Base-by-base conservation (phyloP, 2,888 invertebrate species). In the Steinernema scapterisci region DNA sequence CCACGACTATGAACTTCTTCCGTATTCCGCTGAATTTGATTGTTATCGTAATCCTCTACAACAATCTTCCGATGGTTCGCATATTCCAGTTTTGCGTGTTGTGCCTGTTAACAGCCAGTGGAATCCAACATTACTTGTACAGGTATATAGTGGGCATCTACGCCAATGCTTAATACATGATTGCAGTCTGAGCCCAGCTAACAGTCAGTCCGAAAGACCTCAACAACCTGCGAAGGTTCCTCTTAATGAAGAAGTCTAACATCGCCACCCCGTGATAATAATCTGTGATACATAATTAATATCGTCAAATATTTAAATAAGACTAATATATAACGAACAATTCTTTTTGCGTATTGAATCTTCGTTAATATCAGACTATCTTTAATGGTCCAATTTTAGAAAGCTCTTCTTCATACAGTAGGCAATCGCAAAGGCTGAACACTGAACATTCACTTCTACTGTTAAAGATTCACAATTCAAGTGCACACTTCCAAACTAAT, bases 11-110 rank as follows among this genome's bases (percentile, higher is more conserved):
- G 89, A 90, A 90, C 79, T 87, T 89, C 79, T 90, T 73, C 45
- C 85, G 90, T 74, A 86, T 90, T 77, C 90, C 90, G 44, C 85
- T 90, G 46, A 90, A 90, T 79, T 77, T 90, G 44, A 89, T 90
- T 72, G 90, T 90, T 19, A 88, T 90, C 54, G 77, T 87, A 48
- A 89, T 90, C 70, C 85, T 90, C 21, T 83, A 88, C 54, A 88
- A 83, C 78, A 83, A 89, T 81, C 83, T 90, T 76, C 79, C 86
- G 1, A 86, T 89, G 85, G 81, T 84, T 46, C 82, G 88, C 43
- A 89, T 90, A 76, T 90, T 90, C 85, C 81, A 85, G 77, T 89
- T 88, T 82, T 89, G 90, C 84, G 86, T 88, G 1, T 76, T 82
- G 13, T 89, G 89, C 82, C 85, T 90, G 45, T 48, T 88, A 1